Conservation (phyloP, 2,888 invertebrate species). For the Pandemis cinnamomeana region DNA sequence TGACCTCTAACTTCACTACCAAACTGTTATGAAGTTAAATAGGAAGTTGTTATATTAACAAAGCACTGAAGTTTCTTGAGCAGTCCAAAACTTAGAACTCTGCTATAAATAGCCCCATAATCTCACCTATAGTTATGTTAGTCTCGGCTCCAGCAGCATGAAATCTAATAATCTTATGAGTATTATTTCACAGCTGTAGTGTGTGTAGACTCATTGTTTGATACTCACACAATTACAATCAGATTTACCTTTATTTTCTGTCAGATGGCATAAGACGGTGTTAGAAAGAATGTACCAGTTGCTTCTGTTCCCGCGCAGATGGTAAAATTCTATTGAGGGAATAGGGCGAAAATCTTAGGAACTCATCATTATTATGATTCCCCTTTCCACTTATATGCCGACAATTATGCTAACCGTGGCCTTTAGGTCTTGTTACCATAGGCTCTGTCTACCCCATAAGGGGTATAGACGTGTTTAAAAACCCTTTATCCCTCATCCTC, state of each 20-base stretch:
- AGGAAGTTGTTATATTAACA: not conserved
- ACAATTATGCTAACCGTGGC: no score
- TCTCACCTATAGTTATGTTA: not conserved
- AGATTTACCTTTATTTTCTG: not conserved
- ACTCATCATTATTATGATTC: no score
- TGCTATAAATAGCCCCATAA: not conserved
- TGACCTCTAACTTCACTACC: not conserved
- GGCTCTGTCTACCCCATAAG: no score
- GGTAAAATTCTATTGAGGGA: no score
- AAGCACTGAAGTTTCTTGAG: constrained; percentile 16
- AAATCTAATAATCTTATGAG: not conserved
- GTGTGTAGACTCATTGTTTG: not conserved
- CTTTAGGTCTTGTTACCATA: no score
- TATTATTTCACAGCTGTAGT: not conserved
- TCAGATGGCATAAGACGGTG: not conserved
- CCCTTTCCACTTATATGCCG: no score
- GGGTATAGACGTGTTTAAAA: not conserved
- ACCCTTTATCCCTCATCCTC: no score
- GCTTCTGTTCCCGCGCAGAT: no score
- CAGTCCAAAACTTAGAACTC: not conserved
- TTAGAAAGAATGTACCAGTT: not conserved
- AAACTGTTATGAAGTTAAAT: not conserved
- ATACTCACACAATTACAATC: not conserved
- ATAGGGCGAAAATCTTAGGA: no score
- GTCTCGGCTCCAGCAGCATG: not conserved